Conservation (phyloP, 1,140 invertebrate genomes). For the Ceratina australensis region DNA sequence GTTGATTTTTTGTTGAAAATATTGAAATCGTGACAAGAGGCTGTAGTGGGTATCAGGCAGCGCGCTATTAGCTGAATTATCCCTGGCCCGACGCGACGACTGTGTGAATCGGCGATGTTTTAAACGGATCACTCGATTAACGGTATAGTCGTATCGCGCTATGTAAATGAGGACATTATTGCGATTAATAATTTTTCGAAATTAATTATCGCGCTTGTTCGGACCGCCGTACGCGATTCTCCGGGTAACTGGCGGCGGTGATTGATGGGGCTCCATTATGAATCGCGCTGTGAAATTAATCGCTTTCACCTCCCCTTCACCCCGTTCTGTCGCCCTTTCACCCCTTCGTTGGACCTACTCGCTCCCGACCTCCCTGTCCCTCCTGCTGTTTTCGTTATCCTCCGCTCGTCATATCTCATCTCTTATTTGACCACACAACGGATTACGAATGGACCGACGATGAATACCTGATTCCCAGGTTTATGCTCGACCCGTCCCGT, state of each 20-base stretch:
- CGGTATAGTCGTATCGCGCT: slow-evolving; percentile 40
- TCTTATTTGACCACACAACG: slow-evolving; percentile 53
- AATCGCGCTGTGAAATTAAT: slow-evolving; percentile 75
- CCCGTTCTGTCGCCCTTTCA: neutral
- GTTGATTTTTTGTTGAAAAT: too few species aligned
- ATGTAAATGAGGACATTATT: slow-evolving; percentile 70
- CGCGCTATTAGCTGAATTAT: slow-evolving; percentile 59
- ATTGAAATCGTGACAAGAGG: neutral
- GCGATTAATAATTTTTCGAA: slow-evolving; percentile 75
- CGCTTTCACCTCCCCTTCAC: slow-evolving; percentile 48
- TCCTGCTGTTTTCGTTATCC: too few species aligned
- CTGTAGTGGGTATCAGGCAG: slow-evolving; percentile 10
- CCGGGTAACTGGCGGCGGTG: slow-evolving; percentile 66
- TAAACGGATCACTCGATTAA: slow-evolving; percentile 51
- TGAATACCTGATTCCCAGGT: slow-evolving; percentile 70
- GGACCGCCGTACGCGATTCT: slow-evolving; percentile 44
- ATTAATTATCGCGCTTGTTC: slow-evolving; percentile 70
- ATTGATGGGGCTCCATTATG: slow-evolving; percentile 76
- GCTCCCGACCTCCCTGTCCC: neutral
- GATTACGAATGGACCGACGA: slow-evolving; percentile 66
- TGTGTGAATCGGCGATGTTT: slow-evolving; percentile 35
- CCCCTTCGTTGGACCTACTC: neutral
- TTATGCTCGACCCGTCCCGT: slow-evolving; percentile 37
- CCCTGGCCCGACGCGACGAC: slow-evolving; percentile 37
- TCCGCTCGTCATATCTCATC: slow-evolving; percentile 20